Evolutionary conservation across 1,140 invertebrate genomes (phyloP), one percentile per base, ranked within the genome.

Genomic region (Listronotus bonariensis): DNA sequence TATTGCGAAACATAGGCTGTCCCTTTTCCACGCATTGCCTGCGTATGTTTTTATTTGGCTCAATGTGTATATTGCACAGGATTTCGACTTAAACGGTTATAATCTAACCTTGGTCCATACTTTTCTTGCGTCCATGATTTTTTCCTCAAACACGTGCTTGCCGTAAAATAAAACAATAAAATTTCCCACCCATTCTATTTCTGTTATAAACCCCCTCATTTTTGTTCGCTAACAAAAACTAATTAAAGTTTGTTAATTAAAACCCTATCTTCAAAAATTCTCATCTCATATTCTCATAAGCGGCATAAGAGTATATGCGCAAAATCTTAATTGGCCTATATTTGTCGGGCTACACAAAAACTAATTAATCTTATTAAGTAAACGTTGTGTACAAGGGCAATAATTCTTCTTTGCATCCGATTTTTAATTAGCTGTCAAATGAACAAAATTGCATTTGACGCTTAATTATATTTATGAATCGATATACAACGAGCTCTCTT

Each of bases 391-490:
- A 36, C 34, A 36, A 20, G 15, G 6, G 43, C 43, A 46, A 46
- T 46, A 46, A 46, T 46, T 46, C 15, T 46, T 46, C 15, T 53
- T 51, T 53, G 56, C 56, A 65, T 68, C 69, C 54, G 69, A 70
- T 70, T 70, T 70, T 70, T 70, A 70, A 70, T 70, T 70, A 70
- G 69, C 69, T 70, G 69, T 70, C 69, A 70, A 70, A 70, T 70
- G 64, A 68, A 70, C 59, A 54, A 68, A 70, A 70, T 70, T 70
- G 69, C 69, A 65, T 68, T 68, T 70, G 69, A 70, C 62, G 69
- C 57, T 65, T 70, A 70, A 70, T 70, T 70, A 70, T 70, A 36
- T 36, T 36, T 36, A 36, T 36, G 34, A 36, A 36, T 36, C 34
- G 34, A 36, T 36, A 36, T 36, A 36, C 34, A 36, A 36, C 34